A percentile compares a stretch with the other conserved stretches of the same genome.
Evolutionary conservation across 2,797 vertebrate species (phyloP).

Genomic region (Leptoclinus maculatus): DNA sequence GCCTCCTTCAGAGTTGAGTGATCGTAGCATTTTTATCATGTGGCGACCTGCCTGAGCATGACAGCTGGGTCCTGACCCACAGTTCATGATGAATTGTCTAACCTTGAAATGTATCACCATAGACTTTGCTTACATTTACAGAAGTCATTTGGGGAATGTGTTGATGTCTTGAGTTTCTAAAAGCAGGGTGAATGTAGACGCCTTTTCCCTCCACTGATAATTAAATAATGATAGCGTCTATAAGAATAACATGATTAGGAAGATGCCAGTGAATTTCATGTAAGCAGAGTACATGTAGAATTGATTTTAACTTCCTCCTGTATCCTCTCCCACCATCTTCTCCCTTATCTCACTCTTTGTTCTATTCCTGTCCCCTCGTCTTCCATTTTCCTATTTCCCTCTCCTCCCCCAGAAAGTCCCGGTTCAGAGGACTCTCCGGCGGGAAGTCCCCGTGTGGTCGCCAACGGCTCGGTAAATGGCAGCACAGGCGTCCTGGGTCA

Average conservation of each 20-base stretch:
- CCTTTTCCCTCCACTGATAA: background rate
- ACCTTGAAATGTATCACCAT: slow-evolving; percentile 52
- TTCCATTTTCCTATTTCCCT: slow-evolving; percentile 21
- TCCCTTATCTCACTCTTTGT: slow-evolving; percentile 47
- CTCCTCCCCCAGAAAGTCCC: slow-evolving; percentile 82
- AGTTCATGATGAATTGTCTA: slow-evolving; percentile 1
- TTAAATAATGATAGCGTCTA: background rate
- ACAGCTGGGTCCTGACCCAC: slow-evolving; percentile 1
- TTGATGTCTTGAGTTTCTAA: background rate
- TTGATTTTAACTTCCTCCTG: slow-evolving; percentile 28
- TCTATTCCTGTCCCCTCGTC: slow-evolving; percentile 15
- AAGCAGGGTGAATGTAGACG: background rate
- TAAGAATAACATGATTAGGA: slow-evolving; percentile 18
- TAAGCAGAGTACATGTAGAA: background rate
- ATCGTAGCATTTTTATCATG: slow-evolving; percentile 5
- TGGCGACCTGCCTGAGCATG: slow-evolving; percentile 5
- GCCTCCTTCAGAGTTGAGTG: background rate
- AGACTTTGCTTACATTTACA: background rate
- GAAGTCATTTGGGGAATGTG: background rate
- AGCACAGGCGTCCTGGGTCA: slow-evolving; percentile 68
- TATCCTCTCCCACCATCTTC: slow-evolving; percentile 30
- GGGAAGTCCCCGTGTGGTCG: slow-evolving; percentile 53
- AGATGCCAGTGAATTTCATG: slow-evolving; percentile 55
- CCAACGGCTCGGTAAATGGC: slow-evolving; percentile 65
- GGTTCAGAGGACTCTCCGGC: slow-evolving; percentile 89